Base-by-base conservation (phyloP, 2,797 vertebrate genomes). In the Limosa lapponica region DNA sequence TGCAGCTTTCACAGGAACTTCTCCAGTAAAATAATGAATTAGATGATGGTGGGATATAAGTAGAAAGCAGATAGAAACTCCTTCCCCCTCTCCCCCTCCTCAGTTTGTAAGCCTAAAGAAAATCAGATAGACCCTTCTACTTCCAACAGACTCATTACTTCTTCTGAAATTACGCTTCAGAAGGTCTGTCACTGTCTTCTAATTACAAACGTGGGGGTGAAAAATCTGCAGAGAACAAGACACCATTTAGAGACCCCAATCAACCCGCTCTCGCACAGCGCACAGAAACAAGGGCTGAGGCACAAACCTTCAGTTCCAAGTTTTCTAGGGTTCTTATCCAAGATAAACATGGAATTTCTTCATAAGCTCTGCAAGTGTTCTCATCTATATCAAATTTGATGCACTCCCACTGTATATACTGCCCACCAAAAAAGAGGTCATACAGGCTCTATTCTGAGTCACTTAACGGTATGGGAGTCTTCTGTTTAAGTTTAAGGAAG, bases 91-190 rank as follows among this genome's bases (percentile, higher is more conserved):
- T 5, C 4, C 16, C 43, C 10, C 6, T 4, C 10, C 36, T 34
- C 23, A 44, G 23, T 44, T 89, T 89, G 85, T 37, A 91, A 86
- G 32, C 23, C 75, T 83, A 43, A 41, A 81, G 37, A 57, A 71
- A 67, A 41, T 72, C 72, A 91, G 75, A 74, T 6, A 91, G 71
- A 69, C 24, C 11, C 55, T 89, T 55, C 82, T 75, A 77, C 82
- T 79, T 86, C 82, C 72, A 81, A 48, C 12, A 67, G 69, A 16
- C 61, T 78, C 39, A 25, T 58, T 93, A 55, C 14, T 83, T 83
- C 73, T 80, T 91, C 57, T 72, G 72, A 78, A 95, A 95, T 59
- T 28, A 95, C 8, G 70, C 72, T 83, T 89, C 51, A 85, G 36
- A 57, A 83, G 49, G 61, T 81, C 71, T 91, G 82, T 36, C 69